Conservation (phyloP, 2,888 invertebrate genomes). For the Mamestra brassicae region DNA sequence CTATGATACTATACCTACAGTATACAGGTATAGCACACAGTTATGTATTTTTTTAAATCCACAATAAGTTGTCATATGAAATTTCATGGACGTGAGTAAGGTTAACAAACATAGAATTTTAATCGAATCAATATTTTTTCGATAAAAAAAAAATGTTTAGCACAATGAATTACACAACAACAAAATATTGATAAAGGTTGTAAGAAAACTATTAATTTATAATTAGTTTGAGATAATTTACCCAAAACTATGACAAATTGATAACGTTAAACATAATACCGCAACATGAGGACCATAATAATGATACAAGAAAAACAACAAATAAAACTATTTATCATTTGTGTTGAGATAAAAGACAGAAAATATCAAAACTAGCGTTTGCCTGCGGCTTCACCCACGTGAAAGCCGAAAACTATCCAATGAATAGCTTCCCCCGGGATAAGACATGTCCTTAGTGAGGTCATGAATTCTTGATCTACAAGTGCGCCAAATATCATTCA, state of each 20-base stretch:
- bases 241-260: constrained; percentile 5
- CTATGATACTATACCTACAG: neutral
- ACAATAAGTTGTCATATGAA: neutral
- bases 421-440: no score
- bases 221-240: constrained; percentile 9
- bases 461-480: no score
- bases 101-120: neutral
- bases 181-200: neutral
- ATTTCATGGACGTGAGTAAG: neutral
- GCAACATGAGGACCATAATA: neutral
- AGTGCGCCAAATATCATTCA: no score
- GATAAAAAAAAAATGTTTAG: neutral
- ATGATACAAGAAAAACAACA: neutral
- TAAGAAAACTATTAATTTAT: constrained; percentile 1
- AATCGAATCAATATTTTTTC: neutral
- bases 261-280: constrained; percentile 7
- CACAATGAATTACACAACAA: neutral
- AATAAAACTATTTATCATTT: neutral
- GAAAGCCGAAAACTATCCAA: no score
- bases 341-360: neutral
- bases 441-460: no score
- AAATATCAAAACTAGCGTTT: neutral
- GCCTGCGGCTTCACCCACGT: no score
- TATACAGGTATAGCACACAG: neutral
- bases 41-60: neutral